Evolutionary conservation across 2,888 invertebrate species (phyloP), one percentile per base, ranked within the genome.

Genomic region (Branchipolynoe longqiensis): DNA sequence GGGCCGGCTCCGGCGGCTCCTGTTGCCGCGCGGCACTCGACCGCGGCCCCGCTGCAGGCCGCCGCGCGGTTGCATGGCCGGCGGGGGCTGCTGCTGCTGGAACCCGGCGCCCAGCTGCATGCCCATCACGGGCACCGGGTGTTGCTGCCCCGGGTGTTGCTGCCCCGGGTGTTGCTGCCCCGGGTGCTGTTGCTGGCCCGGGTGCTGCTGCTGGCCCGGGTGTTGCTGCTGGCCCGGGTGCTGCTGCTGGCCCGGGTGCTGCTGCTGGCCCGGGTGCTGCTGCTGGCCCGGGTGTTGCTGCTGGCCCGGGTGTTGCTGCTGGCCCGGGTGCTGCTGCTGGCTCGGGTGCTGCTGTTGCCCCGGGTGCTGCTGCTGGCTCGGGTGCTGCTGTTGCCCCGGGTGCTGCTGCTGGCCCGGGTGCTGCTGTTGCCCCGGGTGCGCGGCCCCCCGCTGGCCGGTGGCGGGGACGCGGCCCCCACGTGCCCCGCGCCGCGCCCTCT

Each of bases 1-100:
- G n/a, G 78, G 78, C 48, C 78, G 25, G 25, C 48, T 48, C 28
- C 78, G 25, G 18, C 78, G 40, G 28, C 78, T 48, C 31, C 78
- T 22, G 48, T 78, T 41, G 18, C 33, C 33, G 4, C 73, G 73
- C 28, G 31, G 28, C 14, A 14, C 25, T 28, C 41, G 18, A 8
- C 28, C 28, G 25, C 78, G 41, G 41, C 31, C 28, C 48, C n/a
- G 28, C 78, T 48, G 28, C 25, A 54, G 0, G 28, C 22, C 28
- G 1, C 78, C 69, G 6, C 69, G 12, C 36, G 8, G 4, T 18
- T 38, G 33, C 6, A 12, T 22, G 2, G 2, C 22, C 58, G 12
- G 58, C 58, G 12, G n/a, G 22, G 12, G 58, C n/a, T 58, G 58
- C n/a, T 58, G 58, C n/a, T 58, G 58, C 38, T 3, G 33, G 8